Base-by-base conservation (phyloP, 2,797 vertebrate genomes). In the Mallotus villosus region DNA sequence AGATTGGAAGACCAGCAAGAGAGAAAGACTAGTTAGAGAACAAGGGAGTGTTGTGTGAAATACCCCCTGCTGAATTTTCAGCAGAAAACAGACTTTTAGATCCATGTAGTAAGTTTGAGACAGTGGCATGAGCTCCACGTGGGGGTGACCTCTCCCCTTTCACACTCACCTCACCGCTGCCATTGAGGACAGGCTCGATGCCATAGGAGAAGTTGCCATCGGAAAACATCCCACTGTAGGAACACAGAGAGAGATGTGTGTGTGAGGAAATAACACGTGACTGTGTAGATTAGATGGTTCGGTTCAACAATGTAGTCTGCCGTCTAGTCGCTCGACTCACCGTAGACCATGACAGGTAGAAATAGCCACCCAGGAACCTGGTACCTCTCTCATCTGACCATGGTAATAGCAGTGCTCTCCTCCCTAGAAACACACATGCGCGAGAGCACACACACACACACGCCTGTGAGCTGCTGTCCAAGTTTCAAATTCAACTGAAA, bases 331-430 rank as follows among this genome's bases (percentile, higher is more conserved):
- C 11, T 46, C 0, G 79, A 85, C 95, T 97, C 90, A 98, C 97
- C 91, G 93, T 79, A 98, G 93, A 77, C 97, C 96, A 2, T 94
- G 93, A 84, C 97, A 99, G 81, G 96, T 99, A 82, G 97, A 98
- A 25, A 99, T 86, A 5, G 97, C 97, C 0, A 88, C 97, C 76
- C 96, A 97, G 74, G 97, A 98, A 53, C 74, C 84, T 0, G 92
- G 87, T 69, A 87, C 84, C 64, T 91, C 95, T 75, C 97, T 92
- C 67, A 99, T 76, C 74, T 84, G 85, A 71, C 97, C 97, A 75
- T 98, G 97, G 92, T 99, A 99, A 91, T 98, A 99, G 89, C 97
- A 99, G 91, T 98, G 97, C 85, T 98, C 97, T n/a, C 94, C 94
- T 84, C 94, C 95, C 95, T 97, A 46, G 41, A 1, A 46, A 11